Evolutionary conservation across 2,113 vertebrate genomes (phyloP).

Genomic region (Porphyrio hochstetteri): DNA sequence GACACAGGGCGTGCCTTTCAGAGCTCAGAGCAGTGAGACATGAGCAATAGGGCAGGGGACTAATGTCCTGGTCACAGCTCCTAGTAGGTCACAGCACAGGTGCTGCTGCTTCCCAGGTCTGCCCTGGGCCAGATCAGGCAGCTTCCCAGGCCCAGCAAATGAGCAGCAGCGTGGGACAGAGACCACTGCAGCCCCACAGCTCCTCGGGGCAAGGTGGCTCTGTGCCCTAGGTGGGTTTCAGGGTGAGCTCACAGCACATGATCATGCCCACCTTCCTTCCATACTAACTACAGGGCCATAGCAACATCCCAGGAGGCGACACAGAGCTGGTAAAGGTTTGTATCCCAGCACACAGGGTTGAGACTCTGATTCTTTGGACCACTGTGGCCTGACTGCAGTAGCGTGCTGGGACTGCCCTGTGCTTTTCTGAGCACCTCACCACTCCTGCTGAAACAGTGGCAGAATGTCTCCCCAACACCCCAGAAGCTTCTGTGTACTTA

Average conservation of each 20-base stretch:
- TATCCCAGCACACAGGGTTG: background rate
- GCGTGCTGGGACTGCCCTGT: background rate
- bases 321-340: background rate
- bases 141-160: background rate
- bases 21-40: background rate
- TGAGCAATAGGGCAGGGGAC: background rate
- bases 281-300: background rate
- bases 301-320: background rate
- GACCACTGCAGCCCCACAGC: background rate
- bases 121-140: background rate
- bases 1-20: background rate
- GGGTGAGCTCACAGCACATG: background rate
- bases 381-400: background rate
- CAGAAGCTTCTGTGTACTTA: slow-evolving; percentile 58
- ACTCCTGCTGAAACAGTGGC: background rate
- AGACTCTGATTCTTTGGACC: background rate
- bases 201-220: background rate
- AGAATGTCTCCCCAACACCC: background rate
- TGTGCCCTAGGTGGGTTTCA: background rate
- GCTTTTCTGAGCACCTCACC: rapidly evolving
- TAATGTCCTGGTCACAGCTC: background rate
- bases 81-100: background rate
- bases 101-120: background rate
- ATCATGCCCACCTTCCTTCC: background rate
- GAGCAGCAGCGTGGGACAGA: background rate